phyloP scores from a whole-genome alignment of 2,113 vertebrate species.

The Bungarus multicinctus region DNA sequence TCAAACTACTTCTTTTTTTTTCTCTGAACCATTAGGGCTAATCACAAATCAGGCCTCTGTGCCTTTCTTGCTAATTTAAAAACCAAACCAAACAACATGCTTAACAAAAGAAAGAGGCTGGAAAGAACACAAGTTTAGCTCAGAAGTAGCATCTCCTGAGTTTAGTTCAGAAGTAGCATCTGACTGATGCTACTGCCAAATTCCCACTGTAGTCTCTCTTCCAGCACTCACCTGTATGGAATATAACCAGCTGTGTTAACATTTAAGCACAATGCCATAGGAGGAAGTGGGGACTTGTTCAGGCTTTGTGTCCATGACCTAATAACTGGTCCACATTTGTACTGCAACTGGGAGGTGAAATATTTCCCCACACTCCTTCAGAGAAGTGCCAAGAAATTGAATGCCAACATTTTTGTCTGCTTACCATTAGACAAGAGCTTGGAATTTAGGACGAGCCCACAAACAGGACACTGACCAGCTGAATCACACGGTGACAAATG shows the following conservation, averaged over 20 bases:
- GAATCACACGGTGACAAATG: constrained; percentile 6
- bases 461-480: constrained; percentile 10
- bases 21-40: background rate
- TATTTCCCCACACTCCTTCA: constrained; percentile 21
- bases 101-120: background rate
- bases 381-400: constrained; percentile 8
- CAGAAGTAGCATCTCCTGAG: background rate
- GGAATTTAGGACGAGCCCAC: constrained; percentile 29
- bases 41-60: background rate
- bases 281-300: background rate
- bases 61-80: background rate
- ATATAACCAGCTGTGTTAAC: background rate
- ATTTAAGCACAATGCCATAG: background rate
- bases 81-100: background rate
- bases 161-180: background rate
- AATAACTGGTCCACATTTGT: constrained; percentile 15
- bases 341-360: constrained; percentile 8
- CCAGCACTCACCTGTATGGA: background rate
- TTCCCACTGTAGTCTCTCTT: background rate
- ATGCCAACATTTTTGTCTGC: constrained; percentile 28
- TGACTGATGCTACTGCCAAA: background rate
- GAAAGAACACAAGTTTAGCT: background rate
- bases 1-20: background rate
- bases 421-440: constrained; percentile 22
- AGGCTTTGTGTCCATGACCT: background rate